Conservation (phyloP, 2,113 vertebrate species). For the Anguilla japonica region DNA sequence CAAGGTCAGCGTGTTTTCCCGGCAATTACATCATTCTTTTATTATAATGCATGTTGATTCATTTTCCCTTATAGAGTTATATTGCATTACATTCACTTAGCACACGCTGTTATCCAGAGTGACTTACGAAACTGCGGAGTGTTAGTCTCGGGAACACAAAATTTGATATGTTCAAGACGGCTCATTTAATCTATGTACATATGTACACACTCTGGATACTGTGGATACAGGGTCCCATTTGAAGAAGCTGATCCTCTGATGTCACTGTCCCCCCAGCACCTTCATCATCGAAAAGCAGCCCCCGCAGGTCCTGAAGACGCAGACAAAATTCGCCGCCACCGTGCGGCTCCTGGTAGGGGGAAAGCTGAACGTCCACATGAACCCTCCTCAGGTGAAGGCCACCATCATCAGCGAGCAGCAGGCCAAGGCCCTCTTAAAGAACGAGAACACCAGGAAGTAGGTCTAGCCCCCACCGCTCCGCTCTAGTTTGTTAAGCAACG, state of each 20-base stretch:
- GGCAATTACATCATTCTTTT: background rate
- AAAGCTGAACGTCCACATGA: constrained; percentile 97
- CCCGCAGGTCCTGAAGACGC: constrained; percentile 95
- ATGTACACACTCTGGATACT: background rate
- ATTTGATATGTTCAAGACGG: too few species aligned
- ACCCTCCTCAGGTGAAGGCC: constrained; percentile 95
- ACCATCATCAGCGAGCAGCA: constrained; percentile 96
- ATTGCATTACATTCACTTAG: too few species aligned
- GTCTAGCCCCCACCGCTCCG: constrained; percentile 28
- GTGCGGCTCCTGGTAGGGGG: constrained; percentile 93
- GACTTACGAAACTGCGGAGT: too few species aligned
- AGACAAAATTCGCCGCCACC: constrained; percentile 94
- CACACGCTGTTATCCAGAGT: too few species aligned
- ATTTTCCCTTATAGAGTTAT: too few species aligned
- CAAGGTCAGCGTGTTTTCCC: background rate
- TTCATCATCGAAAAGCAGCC: constrained; percentile 99
- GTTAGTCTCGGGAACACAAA: too few species aligned
- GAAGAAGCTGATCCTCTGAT: background rate
- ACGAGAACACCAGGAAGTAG: constrained; percentile 87
- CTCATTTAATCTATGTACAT: too few species aligned
- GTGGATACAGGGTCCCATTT: background rate
- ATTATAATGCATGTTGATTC: background rate
- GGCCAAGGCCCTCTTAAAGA: constrained; percentile 91
- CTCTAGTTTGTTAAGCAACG: background rate
- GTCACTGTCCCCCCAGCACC: constrained; percentile 72